These are phyloP conservation scores for Amitus sp. DNA, from an alignment of 2,888 invertebrate species.

Conservation along the genomic window DNA sequence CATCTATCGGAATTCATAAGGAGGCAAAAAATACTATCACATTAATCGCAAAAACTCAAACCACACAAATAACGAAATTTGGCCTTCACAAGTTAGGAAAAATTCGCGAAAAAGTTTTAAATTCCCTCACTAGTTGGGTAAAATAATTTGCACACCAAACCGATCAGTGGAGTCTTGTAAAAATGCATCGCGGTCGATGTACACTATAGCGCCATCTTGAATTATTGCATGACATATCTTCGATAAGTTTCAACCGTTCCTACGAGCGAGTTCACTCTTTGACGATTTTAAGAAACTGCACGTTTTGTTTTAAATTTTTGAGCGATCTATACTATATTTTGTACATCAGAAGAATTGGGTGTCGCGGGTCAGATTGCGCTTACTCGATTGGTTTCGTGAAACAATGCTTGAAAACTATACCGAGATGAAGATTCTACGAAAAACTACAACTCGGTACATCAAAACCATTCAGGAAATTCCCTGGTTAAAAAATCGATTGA, in stretches of 20 bases:
- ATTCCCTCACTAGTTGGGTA: slow-evolving; percentile 4
- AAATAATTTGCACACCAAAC: slow-evolving; percentile 16
- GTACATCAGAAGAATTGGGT: slow-evolving; percentile 11
- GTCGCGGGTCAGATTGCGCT: slow-evolving; percentile 12
- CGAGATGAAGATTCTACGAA: no score
- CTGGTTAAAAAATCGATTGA: no score
- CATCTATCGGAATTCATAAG: no score
- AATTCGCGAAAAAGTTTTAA: no score
- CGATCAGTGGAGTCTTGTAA: slow-evolving; percentile 7
- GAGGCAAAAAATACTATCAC: no score
- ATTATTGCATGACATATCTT: slow-evolving; percentile 5
- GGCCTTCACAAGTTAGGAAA: no score
- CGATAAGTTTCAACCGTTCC: slow-evolving; percentile 1
- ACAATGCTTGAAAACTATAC: no score
- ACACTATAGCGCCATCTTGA: slow-evolving; percentile 3
- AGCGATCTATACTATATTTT: slow-evolving; percentile 8
- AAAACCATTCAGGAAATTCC: no score
- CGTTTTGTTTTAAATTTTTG: slow-evolving; percentile 2
- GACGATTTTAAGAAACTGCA: background rate
- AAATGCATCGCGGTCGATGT: slow-evolving; percentile 12
- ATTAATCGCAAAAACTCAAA: no score
- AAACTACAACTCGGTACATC: no score
- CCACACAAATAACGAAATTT: no score
- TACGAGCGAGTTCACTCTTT: background rate
- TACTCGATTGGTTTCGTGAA: slow-evolving; percentile 10